Base-by-base conservation (phyloP, 1,140 invertebrate genomes). In the Rhynchophorus ferrugineus region DNA sequence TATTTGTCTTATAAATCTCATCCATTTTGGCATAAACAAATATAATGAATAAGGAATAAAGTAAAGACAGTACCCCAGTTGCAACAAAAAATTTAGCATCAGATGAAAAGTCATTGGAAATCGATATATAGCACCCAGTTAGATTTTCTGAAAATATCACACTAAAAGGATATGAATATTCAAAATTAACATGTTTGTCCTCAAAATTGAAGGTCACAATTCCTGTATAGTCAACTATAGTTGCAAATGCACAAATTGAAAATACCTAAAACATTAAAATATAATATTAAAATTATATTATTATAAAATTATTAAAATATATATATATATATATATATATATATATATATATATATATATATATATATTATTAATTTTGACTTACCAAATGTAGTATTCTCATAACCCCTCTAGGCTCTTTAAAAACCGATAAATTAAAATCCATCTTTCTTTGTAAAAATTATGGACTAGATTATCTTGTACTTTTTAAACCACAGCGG, bases 1-100 rank as follows among this genome's bases (percentile, higher is more conserved):
- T 72, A 63, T 81, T 80, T 38, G 70, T 74, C 45, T 74, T 71
- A 62, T 84, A 85, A 39, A 75, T 43, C 16, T 75, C 71, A 67
- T 80, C 76, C 61, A 76, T 76, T 54, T 82, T 72, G 14, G 77
- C 63, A 67, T 84, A 84, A 17, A 84, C 61, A 19, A 75, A 66
- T 34, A 77, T 64, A n/a, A 77, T 75, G 7, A 63, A 79, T 22
- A 82, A 57, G 44, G 75, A 72, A 65, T 80, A 84, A 8, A 85
- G 63, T 64, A 84, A 76, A 6, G 79, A 74, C 14, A 85, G 68
- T 11, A 85, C 82, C 19, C 83, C 83, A 51, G 81, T 78, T 24
- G 81, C 78, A 11, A 85, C 83, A 68, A 79, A 86, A 70, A 84
- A 85, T 64, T 80, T 72, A 0, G 81, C 73, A 66, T 81, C 75